Evolutionary conservation across 1,140 invertebrate genomes (phyloP), one percentile per base, ranked within the genome.

Genomic region (Papilio glaucus): DNA sequence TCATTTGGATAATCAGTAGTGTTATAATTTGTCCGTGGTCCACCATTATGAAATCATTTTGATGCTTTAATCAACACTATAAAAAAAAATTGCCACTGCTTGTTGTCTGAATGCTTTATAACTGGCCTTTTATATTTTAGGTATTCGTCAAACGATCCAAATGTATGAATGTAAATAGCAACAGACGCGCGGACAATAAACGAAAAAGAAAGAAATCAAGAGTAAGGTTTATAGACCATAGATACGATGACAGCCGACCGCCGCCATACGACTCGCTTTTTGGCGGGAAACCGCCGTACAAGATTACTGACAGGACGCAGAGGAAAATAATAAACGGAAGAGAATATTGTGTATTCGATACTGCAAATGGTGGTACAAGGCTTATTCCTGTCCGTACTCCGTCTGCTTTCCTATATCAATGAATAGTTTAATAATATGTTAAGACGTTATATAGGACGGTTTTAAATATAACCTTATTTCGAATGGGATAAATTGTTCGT

Each of bases 361-460:
- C 94, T 26, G 85, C 90, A 1, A 90, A 93, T 53, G 96, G 95
- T 0, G 94, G 94, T 18, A 95, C 90, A 9, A 94, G 94, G 75
- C 90, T 97, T 26, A 95, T 97, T 72, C 96, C 96, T 0, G 93
- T 96, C 0, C 89, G 96, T 78, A 95, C 95, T 6, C 96, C 96
- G 0, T 97, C 96, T 4, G 95, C 96, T 21, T 94, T 96, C 57
- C 85, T 97, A 0, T 97, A 96, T 91, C 95, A 75, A 63, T 85
- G 71, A 77, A 72, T 71, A 29, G 0, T 45, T 68, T 7, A 45
- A 57, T 13, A 53, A n/a, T n/a, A n/a, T n/a, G n/a, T n/a, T n/a
- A n/a, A n/a, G n/a, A n/a, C n/a, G n/a, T n/a, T n/a, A n/a, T n/a
- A n/a, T n/a, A n/a, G n/a, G n/a, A n/a, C n/a, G n/a, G n/a, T n/a